Conservation (phyloP, 2,888 invertebrate species). For the Scaeva pyrastri region DNA sequence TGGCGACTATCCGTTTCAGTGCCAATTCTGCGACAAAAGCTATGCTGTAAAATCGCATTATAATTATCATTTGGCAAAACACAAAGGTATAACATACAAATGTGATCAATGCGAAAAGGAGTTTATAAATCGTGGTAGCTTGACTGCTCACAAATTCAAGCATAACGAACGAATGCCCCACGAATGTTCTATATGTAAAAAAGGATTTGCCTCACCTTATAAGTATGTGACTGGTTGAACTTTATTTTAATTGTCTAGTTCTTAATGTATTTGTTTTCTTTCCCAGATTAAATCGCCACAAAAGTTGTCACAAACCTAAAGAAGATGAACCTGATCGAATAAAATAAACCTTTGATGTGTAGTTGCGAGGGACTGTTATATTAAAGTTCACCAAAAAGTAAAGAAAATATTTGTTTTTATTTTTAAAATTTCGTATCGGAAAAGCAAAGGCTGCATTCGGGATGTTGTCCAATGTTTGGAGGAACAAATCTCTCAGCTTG, state of each 20-base stretch:
- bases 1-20: conserved; percentile 69
- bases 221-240: conserved; percentile 37
- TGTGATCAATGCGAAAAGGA: conserved; percentile 68
- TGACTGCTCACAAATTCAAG: conserved; percentile 59
- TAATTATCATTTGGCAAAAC: conserved; percentile 72
- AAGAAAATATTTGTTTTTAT: too few relatives aligned
- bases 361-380: too few relatives aligned
- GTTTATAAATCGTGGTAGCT: conserved; percentile 63
- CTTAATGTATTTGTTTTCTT: neutral
- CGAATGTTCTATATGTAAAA: conserved; percentile 58
- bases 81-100: conserved; percentile 68
- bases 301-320: conserved; percentile 46
- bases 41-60: conserved; percentile 72
- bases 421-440: too few relatives aligned
- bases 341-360: neutral
- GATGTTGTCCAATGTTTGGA: too few relatives aligned
- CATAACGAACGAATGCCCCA: conserved; percentile 63
- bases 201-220: conserved; percentile 67
- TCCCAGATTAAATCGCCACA: conserved; percentile 58
- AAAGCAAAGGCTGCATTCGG: too few relatives aligned
- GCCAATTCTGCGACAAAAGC: conserved; percentile 59
- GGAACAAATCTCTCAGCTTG: too few relatives aligned
- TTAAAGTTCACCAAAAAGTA: too few relatives aligned
- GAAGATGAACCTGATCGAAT: neutral
- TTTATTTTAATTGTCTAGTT: neutral